Evolutionary conservation across 2,888 invertebrate species (phyloP).

Genomic region (Drosophila peninsularis): DNA sequence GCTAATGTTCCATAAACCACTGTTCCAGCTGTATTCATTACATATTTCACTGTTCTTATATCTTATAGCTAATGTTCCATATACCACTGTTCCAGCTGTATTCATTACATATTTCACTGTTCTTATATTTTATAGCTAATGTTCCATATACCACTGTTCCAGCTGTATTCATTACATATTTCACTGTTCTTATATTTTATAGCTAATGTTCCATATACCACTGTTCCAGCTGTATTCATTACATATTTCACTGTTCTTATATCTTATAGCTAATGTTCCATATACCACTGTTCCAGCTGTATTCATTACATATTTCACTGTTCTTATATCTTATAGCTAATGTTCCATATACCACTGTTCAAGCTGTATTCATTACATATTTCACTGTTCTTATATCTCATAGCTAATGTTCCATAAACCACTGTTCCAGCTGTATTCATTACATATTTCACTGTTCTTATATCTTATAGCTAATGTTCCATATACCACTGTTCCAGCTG

Average conservation of each 20-base stretch:
- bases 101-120: too few relatives aligned
- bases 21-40: too few relatives aligned
- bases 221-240: too few relatives aligned
- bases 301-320: too few relatives aligned
- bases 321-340: background rate
- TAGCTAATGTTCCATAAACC: background rate
- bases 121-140: background rate
- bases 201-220: background rate
- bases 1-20: background rate
- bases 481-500: background rate
- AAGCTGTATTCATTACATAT: too few relatives aligned
- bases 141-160: background rate
- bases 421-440: background rate
- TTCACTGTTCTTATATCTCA: too few relatives aligned
- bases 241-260: too few relatives aligned
- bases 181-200: too few relatives aligned
- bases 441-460: too few relatives aligned
- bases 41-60: too few relatives aligned
- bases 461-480: background rate
- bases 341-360: background rate
- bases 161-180: too few relatives aligned
- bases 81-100: background rate
- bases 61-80: background rate
- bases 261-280: background rate
- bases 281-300: background rate